Base-by-base conservation (phyloP, 2,113 vertebrate genomes). In the Thermophis baileyi region DNA sequence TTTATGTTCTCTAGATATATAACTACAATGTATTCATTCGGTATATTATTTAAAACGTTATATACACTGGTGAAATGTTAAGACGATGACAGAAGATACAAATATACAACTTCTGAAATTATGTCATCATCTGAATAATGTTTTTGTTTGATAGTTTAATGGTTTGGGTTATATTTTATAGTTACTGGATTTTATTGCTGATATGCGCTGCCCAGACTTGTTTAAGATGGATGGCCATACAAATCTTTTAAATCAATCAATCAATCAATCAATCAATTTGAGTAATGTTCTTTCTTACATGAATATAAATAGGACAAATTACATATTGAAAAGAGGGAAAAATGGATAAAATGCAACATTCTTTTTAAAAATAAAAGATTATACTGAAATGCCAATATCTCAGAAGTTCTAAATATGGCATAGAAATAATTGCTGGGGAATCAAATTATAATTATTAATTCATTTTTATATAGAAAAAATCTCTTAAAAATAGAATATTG, bases 381-480 rank as follows among this genome's bases (percentile, higher is more conserved):
- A 25, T 63, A 93, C 92, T 27, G 53, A 92, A 95, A 91, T 20
- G 91, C 27, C 22, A 57, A 35, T 4, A 5, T 51, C 95, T 93
- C 60, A 91, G 89, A 87, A 95, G 89, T 20, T 90, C 74, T 40
- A 63, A 90, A 54, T 93, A 47, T 47, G 57, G 95, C 95, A 95
- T 94, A 91, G 0, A 7, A 95, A 11, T 93, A 92, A 9, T 88
- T 51, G 85, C 25, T 93, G 49, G 49, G 35, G 3, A 10, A 92
- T 94, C 86, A 69, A 92, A 95, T 94, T 87, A 87, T 90, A 94
- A 96, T 95, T 92, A 92, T 27, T 92, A 89, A 6, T 93, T 89
- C 93, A 91, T 91, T 92, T 91, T 94, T 96, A 96, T 94, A 49
- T 94, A 81, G 93, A 94, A 94, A 96, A 86, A 95, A 95, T 93